phyloP scores from a whole-genome alignment of 2,797 vertebrate species.

The Okamejei kenojei region DNA sequence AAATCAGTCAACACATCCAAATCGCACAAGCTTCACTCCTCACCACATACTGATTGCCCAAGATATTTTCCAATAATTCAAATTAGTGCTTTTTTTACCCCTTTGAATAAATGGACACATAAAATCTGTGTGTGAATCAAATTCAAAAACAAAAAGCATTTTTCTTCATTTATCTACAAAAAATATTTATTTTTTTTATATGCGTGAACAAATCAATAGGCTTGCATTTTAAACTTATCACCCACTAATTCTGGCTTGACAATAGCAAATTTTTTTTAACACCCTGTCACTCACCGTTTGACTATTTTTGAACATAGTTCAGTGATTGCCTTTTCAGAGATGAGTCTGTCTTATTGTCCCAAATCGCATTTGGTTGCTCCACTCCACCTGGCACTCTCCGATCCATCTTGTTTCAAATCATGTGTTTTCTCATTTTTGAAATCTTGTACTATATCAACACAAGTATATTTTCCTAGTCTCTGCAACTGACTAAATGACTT shows the following conservation, averaged over 20 bases:
- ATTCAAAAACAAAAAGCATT: neutral
- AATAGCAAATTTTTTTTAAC: neutral
- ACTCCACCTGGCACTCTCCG: too few species aligned
- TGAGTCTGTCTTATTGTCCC: too few species aligned
- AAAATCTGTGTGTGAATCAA: neutral
- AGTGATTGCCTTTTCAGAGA: too few species aligned
- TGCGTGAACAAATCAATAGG: neutral
- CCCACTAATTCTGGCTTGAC: neutral
- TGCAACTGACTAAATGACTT: too few species aligned
- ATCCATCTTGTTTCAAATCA: too few species aligned
- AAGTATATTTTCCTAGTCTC: too few species aligned
- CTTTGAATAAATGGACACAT: neutral
- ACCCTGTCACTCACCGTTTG: neutral
- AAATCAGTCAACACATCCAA: neutral
- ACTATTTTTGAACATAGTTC: too few species aligned
- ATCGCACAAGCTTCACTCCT: neutral
- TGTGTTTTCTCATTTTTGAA: too few species aligned
- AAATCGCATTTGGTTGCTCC: too few species aligned
- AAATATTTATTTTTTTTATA: neutral
- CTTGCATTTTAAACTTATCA: too few species aligned
- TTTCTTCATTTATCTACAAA: neutral
- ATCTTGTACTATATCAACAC: too few species aligned
- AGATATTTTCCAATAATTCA: neutral
- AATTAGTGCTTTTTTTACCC: neutral
- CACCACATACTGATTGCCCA: neutral